Evolutionary conservation across 2,888 invertebrate species (phyloP), one percentile per base, ranked within the genome.

Genomic region (Anodontia alba): DNA sequence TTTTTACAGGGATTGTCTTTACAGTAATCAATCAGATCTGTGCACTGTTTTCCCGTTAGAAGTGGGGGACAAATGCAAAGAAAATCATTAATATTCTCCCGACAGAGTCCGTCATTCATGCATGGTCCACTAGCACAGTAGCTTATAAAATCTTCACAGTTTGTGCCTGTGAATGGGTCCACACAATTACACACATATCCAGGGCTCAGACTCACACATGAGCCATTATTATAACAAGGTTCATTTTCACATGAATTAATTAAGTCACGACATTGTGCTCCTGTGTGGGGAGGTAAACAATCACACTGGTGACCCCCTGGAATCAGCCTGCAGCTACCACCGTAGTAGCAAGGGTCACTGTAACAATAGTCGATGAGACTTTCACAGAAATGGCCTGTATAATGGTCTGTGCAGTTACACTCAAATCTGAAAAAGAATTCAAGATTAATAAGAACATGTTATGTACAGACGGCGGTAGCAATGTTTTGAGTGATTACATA

Each of bases 281-380:
- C 83, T 10, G 83, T 83, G 29, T 80, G 79, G 5, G 83, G 83
- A 38, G 83, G 67, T n/a, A 69, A 20, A 72, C 83, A 83, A 10
- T 67, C 43, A 67, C 83, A 83, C 36, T 36, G 20, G 70, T 71
- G 79, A 23, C 74, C 83, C 8, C 83, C 83, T 8, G 76, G 29
- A 57, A 74, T 26, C 15, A 73, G 36, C 7, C 71, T 23, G 43
- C 83, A 83, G 3, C 43, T 72, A 10, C 77, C 76, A n/a, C 57
- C 77, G 46, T 83, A 29, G 67, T 49, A 67, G 43, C 83, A 83
- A 20, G 79, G 76, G 8, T 69, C 36, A 26, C 69, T 42, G 8
- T 26, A 12, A 33, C 83, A 83, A 46, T 62, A 83, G 51, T 83
- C 68, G 3, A 76, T 46, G 2, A 57, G 49, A 31, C 79, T 74